Percentiles rank a stretch among this genome's conserved stretches.
phyloP scores from a whole-genome alignment of 2,888 invertebrate genomes.

The Pelosia muscerda region DNA sequence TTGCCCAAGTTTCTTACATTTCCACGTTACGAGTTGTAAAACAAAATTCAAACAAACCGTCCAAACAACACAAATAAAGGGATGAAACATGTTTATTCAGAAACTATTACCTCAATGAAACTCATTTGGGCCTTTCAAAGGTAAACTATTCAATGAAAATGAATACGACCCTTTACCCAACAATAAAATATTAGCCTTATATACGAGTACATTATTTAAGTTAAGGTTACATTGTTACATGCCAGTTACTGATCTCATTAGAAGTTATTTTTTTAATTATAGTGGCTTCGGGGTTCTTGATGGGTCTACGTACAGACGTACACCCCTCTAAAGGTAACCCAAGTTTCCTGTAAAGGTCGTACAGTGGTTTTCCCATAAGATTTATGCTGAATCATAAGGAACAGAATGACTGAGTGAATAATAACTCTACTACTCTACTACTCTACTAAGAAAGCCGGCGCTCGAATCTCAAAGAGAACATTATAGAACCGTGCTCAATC shows the following conservation, averaged over 20 bases:
- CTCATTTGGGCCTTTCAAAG: conserved; percentile 46
- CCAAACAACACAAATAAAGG: conserved; percentile 33
- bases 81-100: conserved; percentile 39
- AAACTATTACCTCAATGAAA: conserved; percentile 42
- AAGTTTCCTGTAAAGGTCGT: too few species aligned
- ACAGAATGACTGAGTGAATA: background rate
- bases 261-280: background rate
- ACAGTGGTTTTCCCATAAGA: background rate
- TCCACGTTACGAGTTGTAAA: conserved; percentile 20
- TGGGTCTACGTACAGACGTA: too few species aligned
- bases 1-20: conserved; percentile 2
- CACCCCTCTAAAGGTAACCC: background rate
- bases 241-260: background rate
- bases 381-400: background rate
- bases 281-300: too few species aligned
- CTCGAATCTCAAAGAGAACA: too few species aligned
- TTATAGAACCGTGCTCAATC: too few species aligned
- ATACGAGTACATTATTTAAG: background rate
- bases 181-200: conserved; percentile 21
- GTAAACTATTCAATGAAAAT: conserved; percentile 43
- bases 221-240: background rate
- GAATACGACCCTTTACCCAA: conserved; percentile 26
- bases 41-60: conserved; percentile 28
- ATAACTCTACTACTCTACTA: too few species aligned
- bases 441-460: too few species aligned